phyloP scores from a whole-genome alignment of 2,113 vertebrate species.

The Cyprinodon brontotheroides region DNA sequence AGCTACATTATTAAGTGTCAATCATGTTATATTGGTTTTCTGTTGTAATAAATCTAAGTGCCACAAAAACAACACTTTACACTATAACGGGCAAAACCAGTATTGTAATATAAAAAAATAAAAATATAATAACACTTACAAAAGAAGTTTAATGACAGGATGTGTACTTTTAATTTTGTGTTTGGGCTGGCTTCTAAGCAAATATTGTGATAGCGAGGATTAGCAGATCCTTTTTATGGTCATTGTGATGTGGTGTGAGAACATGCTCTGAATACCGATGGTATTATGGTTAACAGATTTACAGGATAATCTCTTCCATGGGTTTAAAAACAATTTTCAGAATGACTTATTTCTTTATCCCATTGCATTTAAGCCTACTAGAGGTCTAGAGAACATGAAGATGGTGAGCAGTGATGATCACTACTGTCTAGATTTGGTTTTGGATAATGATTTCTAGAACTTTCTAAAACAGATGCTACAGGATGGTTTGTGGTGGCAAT shows the following conservation, averaged over 20 bases:
- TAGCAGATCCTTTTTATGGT: constrained; percentile 48
- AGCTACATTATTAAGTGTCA: no score
- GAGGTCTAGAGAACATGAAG: constrained; percentile 20
- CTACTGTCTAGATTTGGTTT: constrained; percentile 14
- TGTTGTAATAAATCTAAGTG: no score
- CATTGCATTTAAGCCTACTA: constrained; percentile 26
- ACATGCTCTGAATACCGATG: constrained; percentile 30
- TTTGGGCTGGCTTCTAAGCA: constrained; percentile 20
- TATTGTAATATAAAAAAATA: no score
- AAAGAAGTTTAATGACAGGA: no score
- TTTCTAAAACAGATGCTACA: neutral
- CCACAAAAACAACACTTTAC: no score
- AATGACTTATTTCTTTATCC: constrained; percentile 56
- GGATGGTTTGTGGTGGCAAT: neutral
- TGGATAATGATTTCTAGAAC: neutral
- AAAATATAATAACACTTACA: no score
- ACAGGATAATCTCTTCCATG: constrained; percentile 60
- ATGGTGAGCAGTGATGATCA: constrained; percentile 26
- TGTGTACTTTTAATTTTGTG: neutral
- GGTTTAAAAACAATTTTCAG: constrained; percentile 58
- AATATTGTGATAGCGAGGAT: constrained; percentile 47
- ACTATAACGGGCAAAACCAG: no score
- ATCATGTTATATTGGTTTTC: no score
- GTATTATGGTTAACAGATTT: constrained; percentile 59
- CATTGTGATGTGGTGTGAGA: constrained; percentile 42